These are phyloP conservation scores for Ophioderma brevispina DNA, from an alignment of 35 echinoderm and acorn worm genomes.

Conservation along the genomic window DNA sequence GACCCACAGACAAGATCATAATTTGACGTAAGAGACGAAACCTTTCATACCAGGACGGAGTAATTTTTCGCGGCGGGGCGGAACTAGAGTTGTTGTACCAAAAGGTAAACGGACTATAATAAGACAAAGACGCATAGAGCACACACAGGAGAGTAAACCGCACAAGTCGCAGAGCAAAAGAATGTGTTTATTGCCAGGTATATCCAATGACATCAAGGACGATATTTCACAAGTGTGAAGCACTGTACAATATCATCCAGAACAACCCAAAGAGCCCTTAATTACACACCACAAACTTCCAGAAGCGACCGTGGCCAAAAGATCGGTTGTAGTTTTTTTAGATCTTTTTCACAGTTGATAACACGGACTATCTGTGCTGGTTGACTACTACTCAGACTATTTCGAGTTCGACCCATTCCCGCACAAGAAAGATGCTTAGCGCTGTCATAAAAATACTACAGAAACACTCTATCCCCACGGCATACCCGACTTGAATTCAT, in stretches of 20 bases:
- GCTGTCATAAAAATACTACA: constrained; percentile 19
- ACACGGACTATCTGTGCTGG: constrained; percentile 27
- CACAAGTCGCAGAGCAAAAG: constrained; percentile 47
- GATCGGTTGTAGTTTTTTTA: no score
- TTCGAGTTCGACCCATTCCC: constrained; percentile 32
- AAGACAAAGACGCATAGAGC: constrained; percentile 44
- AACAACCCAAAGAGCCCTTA: background rate
- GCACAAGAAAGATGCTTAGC: constrained; percentile 18
- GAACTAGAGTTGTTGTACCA: constrained; percentile 44
- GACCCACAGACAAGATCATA: constrained; percentile 24
- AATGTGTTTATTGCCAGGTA: constrained; percentile 69
- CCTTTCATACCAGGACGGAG: constrained; percentile 35
- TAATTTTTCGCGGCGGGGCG: constrained; percentile 75
- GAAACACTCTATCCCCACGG: constrained; percentile 33
- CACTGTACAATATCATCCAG: constrained; percentile 13
- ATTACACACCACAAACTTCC: no score
- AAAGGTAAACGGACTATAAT: background rate
- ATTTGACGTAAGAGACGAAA: constrained; percentile 29
- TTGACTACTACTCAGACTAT: constrained; percentile 58
- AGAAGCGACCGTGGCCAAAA: no score
- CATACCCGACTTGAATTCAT: constrained; percentile 39
- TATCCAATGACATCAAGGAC: constrained; percentile 60
- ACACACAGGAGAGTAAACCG: constrained; percentile 67
- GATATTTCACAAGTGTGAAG: constrained; percentile 44
- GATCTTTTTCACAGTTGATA: no score